Evolutionary conservation across 2,888 invertebrate genomes (phyloP).

Genomic region (Hirtodrosophila trivittata): DNA sequence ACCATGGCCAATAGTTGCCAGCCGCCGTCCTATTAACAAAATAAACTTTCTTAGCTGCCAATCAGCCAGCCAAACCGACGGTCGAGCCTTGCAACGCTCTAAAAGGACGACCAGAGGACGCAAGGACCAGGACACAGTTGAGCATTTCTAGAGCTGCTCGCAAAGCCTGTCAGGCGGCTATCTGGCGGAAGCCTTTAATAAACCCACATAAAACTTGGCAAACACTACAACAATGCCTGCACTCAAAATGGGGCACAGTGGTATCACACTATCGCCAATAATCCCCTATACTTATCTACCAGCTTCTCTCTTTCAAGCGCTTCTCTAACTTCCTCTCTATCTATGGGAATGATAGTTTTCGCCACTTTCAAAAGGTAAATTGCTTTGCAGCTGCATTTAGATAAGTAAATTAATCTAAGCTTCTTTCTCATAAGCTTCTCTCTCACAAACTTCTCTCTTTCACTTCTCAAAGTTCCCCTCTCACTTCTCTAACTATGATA

Average conservation of each 20-base stretch:
- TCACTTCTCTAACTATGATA: too few species aligned
- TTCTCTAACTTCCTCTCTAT: neutral
- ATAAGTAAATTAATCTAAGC: too few species aligned
- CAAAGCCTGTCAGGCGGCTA: neutral
- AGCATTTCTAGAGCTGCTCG: conserved; percentile 30
- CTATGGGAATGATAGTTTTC: too few species aligned
- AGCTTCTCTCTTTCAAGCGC: too few species aligned
- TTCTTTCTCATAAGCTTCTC: too few species aligned
- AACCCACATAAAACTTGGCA: conserved; percentile 67
- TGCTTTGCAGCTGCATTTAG: too few species aligned
- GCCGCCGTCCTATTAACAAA: conserved; percentile 52
- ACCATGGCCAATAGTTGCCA: conserved; percentile 37
- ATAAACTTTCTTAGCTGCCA: conserved; percentile 74
- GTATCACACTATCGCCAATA: conserved; percentile 2
- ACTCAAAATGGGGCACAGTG: conserved; percentile 46
- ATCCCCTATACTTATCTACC: neutral
- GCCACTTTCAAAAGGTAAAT: too few species aligned
- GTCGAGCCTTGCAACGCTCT: neutral
- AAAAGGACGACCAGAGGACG: neutral
- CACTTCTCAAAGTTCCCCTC: too few species aligned
- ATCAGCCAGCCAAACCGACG: conserved; percentile 49
- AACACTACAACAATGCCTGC: conserved; percentile 47
- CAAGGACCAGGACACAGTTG: neutral
- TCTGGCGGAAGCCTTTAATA: conserved; percentile 62
- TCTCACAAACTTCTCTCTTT: too few species aligned